phyloP scores from a whole-genome alignment of 1,140 invertebrate genomes.

The Trachelipus rathkii region DNA sequence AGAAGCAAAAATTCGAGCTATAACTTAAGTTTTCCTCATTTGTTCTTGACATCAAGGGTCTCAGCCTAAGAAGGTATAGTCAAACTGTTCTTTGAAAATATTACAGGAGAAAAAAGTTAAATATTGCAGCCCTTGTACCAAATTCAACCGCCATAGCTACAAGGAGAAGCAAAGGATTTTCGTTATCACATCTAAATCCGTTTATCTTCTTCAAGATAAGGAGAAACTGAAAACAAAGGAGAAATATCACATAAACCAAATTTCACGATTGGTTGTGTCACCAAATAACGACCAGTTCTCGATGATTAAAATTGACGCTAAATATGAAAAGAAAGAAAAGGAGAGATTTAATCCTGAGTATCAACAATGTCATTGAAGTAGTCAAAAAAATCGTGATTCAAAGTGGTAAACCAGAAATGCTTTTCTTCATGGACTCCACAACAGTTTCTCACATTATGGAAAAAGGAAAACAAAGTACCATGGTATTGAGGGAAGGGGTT shows the following conservation, averaged over 20 bases:
- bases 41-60: too few relatives aligned
- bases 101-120: too few relatives aligned
- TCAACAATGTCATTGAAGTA: conserved; percentile 74
- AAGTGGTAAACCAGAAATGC: conserved; percentile 63
- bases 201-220: conserved; percentile 75
- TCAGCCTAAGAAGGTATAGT: too few relatives aligned
- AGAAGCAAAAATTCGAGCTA: too few relatives aligned
- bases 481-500: background rate
- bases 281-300: conserved; percentile 69
- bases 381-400: conserved; percentile 72
- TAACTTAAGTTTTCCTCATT: too few relatives aligned
- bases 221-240: conserved; percentile 75
- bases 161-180: conserved; percentile 73
- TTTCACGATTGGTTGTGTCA: conserved; percentile 61
- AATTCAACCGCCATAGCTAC: conserved; percentile 86
- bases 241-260: conserved; percentile 64
- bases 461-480: conserved; percentile 19
- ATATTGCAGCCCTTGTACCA: conserved; percentile 72
- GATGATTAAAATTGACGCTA: conserved; percentile 71
- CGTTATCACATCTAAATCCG: conserved; percentile 67
- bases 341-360: conserved; percentile 81
- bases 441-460: conserved; percentile 47
- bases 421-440: conserved; percentile 69
- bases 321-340: conserved; percentile 73
- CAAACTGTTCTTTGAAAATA: too few relatives aligned